Conservation (phyloP, 1,140 invertebrate species). For the Panulirus ornatus region DNA sequence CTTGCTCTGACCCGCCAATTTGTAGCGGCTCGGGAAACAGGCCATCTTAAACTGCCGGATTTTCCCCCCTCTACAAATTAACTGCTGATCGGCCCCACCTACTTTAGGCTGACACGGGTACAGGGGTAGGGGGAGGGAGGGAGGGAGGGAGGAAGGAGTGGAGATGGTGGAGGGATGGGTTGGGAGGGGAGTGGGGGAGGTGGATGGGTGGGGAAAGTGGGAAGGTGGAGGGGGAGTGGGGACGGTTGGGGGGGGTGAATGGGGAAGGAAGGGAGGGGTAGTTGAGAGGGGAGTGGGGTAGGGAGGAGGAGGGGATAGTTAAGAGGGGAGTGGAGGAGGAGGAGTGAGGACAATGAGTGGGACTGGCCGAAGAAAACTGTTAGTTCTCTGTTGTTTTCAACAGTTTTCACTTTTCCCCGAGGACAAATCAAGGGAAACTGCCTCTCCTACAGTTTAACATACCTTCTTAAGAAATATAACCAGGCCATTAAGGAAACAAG, state of each 20-base stretch:
- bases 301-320: too few relatives aligned
- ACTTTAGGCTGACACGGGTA: constrained; percentile 1
- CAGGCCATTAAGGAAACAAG: too few relatives aligned
- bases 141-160: background rate
- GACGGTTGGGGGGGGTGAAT: background rate
- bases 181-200: background rate
- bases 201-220: background rate
- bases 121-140: background rate
- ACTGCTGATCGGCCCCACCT: constrained; percentile 38
- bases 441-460: too few relatives aligned
- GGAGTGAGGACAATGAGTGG: too few relatives aligned
- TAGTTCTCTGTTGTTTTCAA: too few relatives aligned
- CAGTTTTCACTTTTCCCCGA: too few relatives aligned
- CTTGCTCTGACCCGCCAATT: constrained; percentile 8
- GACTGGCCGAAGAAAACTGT: too few relatives aligned
- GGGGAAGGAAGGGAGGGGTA: too few relatives aligned
- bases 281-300: too few relatives aligned
- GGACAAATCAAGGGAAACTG: too few relatives aligned
- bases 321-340: too few relatives aligned
- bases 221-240: background rate
- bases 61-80: constrained; percentile 42
- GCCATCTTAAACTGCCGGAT: constrained; percentile 47
- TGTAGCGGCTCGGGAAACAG: constrained; percentile 29
- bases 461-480: too few relatives aligned
- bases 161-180: background rate